Evolutionary conservation across 2,113 vertebrate genomes (phyloP).

Genomic region (Podocnemis expansa): DNA sequence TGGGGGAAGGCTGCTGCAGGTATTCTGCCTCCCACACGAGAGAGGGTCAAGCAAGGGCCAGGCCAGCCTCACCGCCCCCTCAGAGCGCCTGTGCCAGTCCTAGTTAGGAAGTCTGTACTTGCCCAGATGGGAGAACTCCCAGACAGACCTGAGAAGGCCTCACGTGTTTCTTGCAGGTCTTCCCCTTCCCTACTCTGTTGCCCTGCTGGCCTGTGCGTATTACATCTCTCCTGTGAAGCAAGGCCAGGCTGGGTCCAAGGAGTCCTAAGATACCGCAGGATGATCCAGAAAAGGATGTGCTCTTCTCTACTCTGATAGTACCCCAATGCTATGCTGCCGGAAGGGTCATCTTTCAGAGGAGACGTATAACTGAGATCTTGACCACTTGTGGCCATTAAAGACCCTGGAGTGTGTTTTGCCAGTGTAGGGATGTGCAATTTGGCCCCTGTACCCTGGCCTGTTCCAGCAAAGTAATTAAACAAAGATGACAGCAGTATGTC

Average conservation of each 20-base stretch:
- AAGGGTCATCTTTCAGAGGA: not conserved
- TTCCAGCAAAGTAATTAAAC: not conserved
- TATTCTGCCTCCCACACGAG: not conserved
- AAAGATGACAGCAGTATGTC: not conserved
- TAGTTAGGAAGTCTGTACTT: not conserved
- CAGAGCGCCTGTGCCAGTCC: not conserved
- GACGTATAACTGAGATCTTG: not conserved
- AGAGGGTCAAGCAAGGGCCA: not conserved
- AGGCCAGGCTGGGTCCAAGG: not conserved
- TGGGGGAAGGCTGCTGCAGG: not conserved
- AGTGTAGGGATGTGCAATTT: not conserved
- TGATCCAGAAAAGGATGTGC: not conserved
- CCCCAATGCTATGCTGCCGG: not conserved
- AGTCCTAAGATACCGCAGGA: too few species aligned
- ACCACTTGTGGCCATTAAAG: not conserved
- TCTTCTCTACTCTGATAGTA: not conserved
- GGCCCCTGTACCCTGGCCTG: not conserved
- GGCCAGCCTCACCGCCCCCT: not conserved
- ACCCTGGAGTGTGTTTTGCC: not conserved
- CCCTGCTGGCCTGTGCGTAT: not conserved
- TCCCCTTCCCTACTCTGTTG: not conserved
- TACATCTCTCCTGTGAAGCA: not conserved
- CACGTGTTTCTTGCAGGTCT: not conserved
- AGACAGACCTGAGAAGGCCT: not conserved
- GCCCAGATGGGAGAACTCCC: not conserved